Conservation (phyloP, 2,888 invertebrate species). For the Entomobrya proxima region DNA sequence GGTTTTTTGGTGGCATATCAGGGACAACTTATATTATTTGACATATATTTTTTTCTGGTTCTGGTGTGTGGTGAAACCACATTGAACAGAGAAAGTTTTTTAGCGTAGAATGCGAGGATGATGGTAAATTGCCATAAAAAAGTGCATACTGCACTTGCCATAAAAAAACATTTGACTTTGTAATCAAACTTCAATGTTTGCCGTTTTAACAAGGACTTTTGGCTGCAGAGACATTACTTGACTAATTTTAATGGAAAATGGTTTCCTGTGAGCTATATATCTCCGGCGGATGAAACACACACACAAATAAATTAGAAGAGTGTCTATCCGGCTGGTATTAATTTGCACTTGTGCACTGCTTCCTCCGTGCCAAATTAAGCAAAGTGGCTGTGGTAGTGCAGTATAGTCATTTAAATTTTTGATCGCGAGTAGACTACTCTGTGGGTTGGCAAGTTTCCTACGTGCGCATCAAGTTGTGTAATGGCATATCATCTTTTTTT, state of each 20-base stretch:
- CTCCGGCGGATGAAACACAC: no score
- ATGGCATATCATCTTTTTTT: not conserved
- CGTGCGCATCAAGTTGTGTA: not conserved
- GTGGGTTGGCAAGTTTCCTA: constrained; percentile 28
- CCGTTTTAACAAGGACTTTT: not conserved
- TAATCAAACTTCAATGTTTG: not conserved
- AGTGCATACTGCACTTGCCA: not conserved
- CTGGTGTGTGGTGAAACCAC: no score
- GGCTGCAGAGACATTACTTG: not conserved
- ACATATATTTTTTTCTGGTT: no score
- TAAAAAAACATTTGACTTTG: not conserved
- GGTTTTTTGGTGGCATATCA: not conserved
- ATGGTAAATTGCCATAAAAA: no score
- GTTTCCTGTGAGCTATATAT: no score
- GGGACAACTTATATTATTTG: not conserved
- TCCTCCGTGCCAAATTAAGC: not conserved
- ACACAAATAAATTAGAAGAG: no score
- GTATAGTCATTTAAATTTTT: no score
- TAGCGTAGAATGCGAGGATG: no score
- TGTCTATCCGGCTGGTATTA: not conserved
- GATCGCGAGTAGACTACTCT: not conserved
- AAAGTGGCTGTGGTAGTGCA: not conserved
- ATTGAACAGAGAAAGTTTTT: not conserved
- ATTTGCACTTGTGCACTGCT: not conserved
- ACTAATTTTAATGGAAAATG: no score